These are phyloP conservation scores for Hypena proboscidalis DNA, from an alignment of 2,888 invertebrate genomes.

Conservation along the genomic window DNA sequence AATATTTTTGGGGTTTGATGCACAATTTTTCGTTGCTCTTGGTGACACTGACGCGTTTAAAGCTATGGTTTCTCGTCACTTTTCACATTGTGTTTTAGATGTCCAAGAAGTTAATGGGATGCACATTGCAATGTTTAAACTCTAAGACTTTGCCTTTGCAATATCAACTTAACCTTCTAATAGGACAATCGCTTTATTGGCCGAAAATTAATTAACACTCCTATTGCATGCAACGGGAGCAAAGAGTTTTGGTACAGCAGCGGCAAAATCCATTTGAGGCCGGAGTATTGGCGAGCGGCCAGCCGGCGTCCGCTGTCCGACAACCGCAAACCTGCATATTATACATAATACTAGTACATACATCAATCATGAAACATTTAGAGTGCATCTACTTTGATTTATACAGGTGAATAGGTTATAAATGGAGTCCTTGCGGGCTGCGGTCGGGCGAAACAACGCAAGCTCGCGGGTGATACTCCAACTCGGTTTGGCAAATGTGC, in stretches of 20 bases:
- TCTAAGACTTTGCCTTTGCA: too few species aligned
- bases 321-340: slow-evolving; percentile 62
- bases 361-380: slow-evolving; percentile 52
- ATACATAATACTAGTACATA: slow-evolving; percentile 47
- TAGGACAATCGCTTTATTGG: slow-evolving; percentile 25
- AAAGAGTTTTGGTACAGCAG: slow-evolving; percentile 69
- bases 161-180: background rate
- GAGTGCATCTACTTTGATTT: slow-evolving; percentile 50
- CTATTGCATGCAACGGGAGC: slow-evolving; percentile 65
- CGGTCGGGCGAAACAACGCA: slow-evolving; percentile 26
- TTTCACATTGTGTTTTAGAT: too few species aligned
- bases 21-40: too few species aligned
- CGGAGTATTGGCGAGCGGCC: slow-evolving; percentile 71
- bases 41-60: too few species aligned
- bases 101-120: too few species aligned
- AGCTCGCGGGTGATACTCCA: slow-evolving; percentile 17
- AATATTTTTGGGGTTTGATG: too few species aligned
- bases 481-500: slow-evolving; percentile 9
- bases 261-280: slow-evolving; percentile 80
- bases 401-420: slow-evolving; percentile 43
- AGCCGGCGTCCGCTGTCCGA: slow-evolving; percentile 57
- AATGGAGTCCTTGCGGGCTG: slow-evolving; percentile 39
- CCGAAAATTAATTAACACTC: slow-evolving; percentile 66
- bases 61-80: too few species aligned
- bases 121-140: too few species aligned